Conservation (phyloP, 30 jellyfish, hydroid and myxozoan genomes). For the Mastigias papua region DNA sequence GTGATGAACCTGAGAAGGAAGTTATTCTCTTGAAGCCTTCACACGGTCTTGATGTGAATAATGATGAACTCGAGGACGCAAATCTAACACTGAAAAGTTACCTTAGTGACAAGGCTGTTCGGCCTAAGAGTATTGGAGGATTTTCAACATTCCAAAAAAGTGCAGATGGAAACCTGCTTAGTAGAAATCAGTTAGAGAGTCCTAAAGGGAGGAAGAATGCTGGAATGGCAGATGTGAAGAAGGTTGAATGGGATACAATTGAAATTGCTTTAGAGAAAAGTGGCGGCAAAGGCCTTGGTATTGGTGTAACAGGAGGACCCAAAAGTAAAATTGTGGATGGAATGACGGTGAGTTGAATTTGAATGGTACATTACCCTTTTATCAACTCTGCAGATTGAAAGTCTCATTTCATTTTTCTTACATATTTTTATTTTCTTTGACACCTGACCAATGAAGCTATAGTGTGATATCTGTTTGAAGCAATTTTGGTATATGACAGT, state of each 20-base stretch:
- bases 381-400: background rate
- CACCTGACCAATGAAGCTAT: no score
- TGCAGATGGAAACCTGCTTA: background rate
- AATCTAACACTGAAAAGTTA: background rate
- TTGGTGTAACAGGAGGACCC: slow-evolving; percentile 96
- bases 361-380: background rate
- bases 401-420: no score
- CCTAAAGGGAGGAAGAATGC: slow-evolving; percentile 9
- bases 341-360: slow-evolving; percentile 70
- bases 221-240: slow-evolving; percentile 7
- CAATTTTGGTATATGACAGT: no score
- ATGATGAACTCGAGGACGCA: slow-evolving; percentile 27
- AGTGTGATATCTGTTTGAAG: no score
- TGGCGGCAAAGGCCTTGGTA: slow-evolving; percentile 90
- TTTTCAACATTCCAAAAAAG: slow-evolving; percentile 54
- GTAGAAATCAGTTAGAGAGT: background rate
- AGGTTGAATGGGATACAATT: slow-evolving; percentile 67
- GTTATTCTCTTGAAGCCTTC: slow-evolving; percentile 29
- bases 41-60: slow-evolving; percentile 52
- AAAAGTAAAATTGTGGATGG: slow-evolving; percentile 83
- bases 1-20: slow-evolving; percentile 31
- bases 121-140: slow-evolving; percentile 56
- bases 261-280: slow-evolving; percentile 72
- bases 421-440: no score
- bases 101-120: background rate